Evolutionary conservation across 1,140 invertebrate genomes (phyloP), one percentile per base, ranked within the genome.

Genomic region (Diachasmimorpha longicaudata): DNA sequence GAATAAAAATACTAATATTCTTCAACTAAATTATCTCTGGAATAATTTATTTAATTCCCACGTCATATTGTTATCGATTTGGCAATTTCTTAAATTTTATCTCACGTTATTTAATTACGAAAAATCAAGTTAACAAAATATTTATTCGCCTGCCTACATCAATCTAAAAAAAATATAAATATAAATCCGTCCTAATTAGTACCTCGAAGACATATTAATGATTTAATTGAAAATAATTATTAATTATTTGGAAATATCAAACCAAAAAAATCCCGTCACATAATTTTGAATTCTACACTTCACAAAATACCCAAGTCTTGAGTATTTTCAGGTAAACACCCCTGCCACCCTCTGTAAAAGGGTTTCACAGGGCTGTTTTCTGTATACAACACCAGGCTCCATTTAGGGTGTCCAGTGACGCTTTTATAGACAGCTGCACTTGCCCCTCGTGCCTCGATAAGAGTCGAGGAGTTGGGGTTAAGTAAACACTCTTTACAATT

Each of bases 401-500:
- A 25, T 66, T 66, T 31, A 31, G 21, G 23, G 11, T 10, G 21
- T 66, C 25, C n/a, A 66, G 63, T 14, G n/a, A 36, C 25, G 46
- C 67, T 58, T 77, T 81, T 78, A 76, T 79, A 79, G 80, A 79
- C 72, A 78, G 75, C 71, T 80, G 79, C 76, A 78, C 76, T 79
- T 66, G 73, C 52, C 31, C 6, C 72, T 75, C 67, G 8, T 46
- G 44, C 6, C 73, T 66, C 52, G 46, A 48, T 68, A 31, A 31
- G 31, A 31, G 31, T 31, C 31, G 52, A 55, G 25, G 69, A 31
- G 42, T 72, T 76, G 72, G 76, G 76, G 76, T 81, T 81, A 77
- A 78, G 75, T 79, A 80, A 82, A 79, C 76, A 80, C 76, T 80
- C 79, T 80, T 79, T 75, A 76, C 71, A 76, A 79, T 82, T 77